These are phyloP conservation scores for Promerops cafer DNA, from an alignment of 2,113 vertebrate species.

Conservation along the genomic window DNA sequence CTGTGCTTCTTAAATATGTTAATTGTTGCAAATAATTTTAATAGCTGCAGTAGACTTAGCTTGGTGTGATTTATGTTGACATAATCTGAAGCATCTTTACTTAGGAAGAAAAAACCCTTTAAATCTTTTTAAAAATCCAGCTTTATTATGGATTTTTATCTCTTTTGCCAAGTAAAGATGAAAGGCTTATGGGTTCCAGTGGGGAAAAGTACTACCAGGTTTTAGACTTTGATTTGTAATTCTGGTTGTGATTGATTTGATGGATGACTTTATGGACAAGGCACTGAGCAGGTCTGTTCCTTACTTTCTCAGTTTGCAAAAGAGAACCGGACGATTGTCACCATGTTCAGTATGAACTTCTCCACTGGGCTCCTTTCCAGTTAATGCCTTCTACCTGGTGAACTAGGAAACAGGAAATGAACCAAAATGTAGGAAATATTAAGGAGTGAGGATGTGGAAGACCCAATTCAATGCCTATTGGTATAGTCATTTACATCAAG, in stretches of 20 bases:
- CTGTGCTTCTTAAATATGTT: background rate
- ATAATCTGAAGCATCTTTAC: background rate
- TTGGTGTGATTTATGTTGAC: background rate
- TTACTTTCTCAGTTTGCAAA: background rate
- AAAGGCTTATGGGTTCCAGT: background rate
- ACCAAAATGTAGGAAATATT: background rate
- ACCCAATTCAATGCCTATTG: background rate
- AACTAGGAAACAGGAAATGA: background rate
- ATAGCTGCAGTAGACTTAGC: background rate
- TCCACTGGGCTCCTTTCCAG: background rate
- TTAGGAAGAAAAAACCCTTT: background rate
- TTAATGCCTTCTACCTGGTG: background rate
- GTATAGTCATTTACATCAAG: background rate
- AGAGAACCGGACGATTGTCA: background rate
- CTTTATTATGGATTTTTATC: background rate
- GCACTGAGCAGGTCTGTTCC: background rate
- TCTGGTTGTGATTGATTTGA: background rate
- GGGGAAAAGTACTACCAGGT: background rate
- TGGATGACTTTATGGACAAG: background rate
- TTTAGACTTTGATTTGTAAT: background rate
- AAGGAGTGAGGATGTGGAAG: background rate
- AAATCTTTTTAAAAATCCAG: background rate
- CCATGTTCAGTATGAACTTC: background rate
- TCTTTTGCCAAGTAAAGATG: background rate
- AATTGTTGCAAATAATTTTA: background rate